These are phyloP conservation scores for Euplagia quadripunctaria DNA, from an alignment of 2,888 invertebrate species.

Conservation along the genomic window DNA sequence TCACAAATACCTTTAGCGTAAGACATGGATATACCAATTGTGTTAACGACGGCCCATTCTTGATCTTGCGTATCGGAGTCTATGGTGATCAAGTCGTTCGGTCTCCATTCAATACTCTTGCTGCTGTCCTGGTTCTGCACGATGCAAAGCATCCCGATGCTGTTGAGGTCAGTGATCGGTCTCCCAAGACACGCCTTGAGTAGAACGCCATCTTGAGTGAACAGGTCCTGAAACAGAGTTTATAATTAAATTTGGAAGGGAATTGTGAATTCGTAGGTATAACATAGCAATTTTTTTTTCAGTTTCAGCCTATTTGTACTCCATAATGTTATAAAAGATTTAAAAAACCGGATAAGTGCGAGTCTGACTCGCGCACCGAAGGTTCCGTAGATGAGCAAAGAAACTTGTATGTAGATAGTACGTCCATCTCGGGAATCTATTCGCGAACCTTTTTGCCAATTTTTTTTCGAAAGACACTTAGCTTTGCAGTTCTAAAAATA, in stretches of 20 bases:
- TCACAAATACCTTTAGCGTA: constrained; percentile 43
- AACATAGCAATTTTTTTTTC: too few species aligned
- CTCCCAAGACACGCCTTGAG: constrained; percentile 89
- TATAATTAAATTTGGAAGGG: background rate
- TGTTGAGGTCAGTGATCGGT: constrained; percentile 88
- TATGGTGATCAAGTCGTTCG: constrained; percentile 91
- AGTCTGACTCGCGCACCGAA: too few species aligned
- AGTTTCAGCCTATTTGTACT: too few species aligned
- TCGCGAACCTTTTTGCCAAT: too few species aligned
- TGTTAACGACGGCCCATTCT: constrained; percentile 95
- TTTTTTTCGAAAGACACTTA: too few species aligned
- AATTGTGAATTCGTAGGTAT: too few species aligned
- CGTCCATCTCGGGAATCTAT: too few species aligned
- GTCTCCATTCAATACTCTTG: constrained; percentile 94
- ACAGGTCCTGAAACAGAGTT: constrained; percentile 87
- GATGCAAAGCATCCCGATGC: constrained; percentile 90
- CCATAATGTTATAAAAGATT: too few species aligned
- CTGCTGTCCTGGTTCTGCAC: constrained; percentile 88
- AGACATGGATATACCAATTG: constrained; percentile 82
- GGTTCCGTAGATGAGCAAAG: too few species aligned
- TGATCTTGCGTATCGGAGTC: constrained; percentile 93
- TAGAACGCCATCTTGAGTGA: constrained; percentile 93
- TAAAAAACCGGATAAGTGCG: too few species aligned
- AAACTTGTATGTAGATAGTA: too few species aligned
- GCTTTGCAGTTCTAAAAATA: too few species aligned